These are phyloP conservation scores for Ophioninae sp. DNA, from an alignment of 2,888 invertebrate genomes.

Conservation along the genomic window DNA sequence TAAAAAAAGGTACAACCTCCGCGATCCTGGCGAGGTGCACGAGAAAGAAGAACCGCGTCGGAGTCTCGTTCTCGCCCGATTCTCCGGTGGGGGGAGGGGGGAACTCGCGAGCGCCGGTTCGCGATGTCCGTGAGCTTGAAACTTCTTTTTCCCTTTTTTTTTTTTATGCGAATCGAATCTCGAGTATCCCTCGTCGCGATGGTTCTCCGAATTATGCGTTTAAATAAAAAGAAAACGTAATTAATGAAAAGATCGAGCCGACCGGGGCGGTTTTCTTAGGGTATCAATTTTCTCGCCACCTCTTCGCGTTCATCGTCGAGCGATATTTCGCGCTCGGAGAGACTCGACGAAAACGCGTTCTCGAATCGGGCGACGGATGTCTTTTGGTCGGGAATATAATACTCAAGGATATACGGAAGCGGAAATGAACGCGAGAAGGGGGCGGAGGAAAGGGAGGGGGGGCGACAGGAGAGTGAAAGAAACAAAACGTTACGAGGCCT, in stretches of 20 bases:
- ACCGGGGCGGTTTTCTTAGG: background rate
- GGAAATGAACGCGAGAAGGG: background rate
- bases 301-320: background rate
- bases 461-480: background rate
- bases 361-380: no score
- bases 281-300: background rate
- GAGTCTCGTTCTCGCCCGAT: slow-evolving; percentile 36
- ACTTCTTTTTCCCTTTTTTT: slow-evolving; percentile 1
- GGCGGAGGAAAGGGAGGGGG: background rate
- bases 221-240: slow-evolving; percentile 6
- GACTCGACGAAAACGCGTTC: no score
- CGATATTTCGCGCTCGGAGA: no score
- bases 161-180: slow-evolving; percentile 31
- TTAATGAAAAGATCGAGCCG: background rate
- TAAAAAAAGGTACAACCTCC: slow-evolving; percentile 27
- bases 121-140: slow-evolving; percentile 10
- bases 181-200: slow-evolving; percentile 47
- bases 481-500: slow-evolving; percentile 18
- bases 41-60: background rate
- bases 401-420: slow-evolving; percentile 32
- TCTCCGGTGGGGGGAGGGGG: slow-evolving; percentile 40
- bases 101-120: slow-evolving; percentile 15
- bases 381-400: slow-evolving; percentile 10
- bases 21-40: slow-evolving; percentile 48
- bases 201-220: slow-evolving; percentile 22